phyloP scores from a whole-genome alignment of 1,140 invertebrate species.

The Magallana ariakensis region DNA sequence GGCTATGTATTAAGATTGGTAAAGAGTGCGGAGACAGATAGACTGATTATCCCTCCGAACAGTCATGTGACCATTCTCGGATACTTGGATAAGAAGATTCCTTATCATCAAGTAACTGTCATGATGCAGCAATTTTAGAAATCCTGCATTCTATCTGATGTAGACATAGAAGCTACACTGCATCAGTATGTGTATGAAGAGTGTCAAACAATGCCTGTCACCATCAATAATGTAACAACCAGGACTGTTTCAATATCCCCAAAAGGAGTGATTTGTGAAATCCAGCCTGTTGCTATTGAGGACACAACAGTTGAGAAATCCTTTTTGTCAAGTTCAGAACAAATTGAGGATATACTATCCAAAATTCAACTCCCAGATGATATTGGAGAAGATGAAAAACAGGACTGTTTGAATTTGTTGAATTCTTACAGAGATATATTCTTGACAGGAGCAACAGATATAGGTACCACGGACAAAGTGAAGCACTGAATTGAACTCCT shows the following conservation, averaged over 20 bases:
- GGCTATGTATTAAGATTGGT: not conserved
- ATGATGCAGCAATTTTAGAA: constrained; percentile 1
- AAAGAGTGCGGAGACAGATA: not conserved
- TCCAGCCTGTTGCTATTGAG: not conserved
- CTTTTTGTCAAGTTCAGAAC: not conserved
- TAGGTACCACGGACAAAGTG: constrained; percentile 23
- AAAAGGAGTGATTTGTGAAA: not conserved
- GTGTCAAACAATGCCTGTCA: not conserved
- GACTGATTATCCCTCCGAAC: constrained; percentile 32
- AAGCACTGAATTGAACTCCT: constrained; percentile 45
- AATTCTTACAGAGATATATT: constrained; percentile 2
- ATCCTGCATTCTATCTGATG: not conserved
- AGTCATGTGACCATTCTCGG: constrained; percentile 13
- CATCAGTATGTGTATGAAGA: constrained; percentile 8
- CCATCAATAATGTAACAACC: constrained; percentile 35
- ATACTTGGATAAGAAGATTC: constrained; percentile 19
- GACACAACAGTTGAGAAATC: not conserved
- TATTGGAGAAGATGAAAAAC: not conserved
- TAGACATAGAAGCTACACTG: not conserved
- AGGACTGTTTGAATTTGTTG: not conserved
- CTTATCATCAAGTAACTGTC: constrained; percentile 23
- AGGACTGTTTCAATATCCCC: constrained; percentile 25
- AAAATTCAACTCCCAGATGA: constrained; percentile 18
- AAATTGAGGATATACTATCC: not conserved
- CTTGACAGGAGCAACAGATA: constrained; percentile 29